These are phyloP conservation scores for Syrmaticus mikado DNA, from an alignment of 2,113 vertebrate genomes.

Conservation along the genomic window DNA sequence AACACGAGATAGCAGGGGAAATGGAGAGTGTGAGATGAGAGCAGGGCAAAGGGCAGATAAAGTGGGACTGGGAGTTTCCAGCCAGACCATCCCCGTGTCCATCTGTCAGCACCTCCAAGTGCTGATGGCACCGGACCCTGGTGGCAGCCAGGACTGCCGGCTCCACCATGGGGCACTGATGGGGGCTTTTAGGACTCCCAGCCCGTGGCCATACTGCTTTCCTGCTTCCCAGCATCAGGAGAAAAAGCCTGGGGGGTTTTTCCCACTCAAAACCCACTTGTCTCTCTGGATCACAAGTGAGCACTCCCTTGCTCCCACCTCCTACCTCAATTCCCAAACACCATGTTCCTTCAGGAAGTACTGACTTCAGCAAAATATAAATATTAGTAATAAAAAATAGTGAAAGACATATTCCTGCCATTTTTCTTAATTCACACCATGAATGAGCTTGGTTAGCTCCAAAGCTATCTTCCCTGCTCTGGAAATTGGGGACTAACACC, in stretches of 20 bases:
- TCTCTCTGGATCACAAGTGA: not conserved
- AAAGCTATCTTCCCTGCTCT: not conserved
- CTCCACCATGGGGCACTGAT: not conserved
- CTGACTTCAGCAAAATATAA: not conserved
- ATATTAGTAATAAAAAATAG: not conserved
- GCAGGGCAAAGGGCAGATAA: constrained; percentile 48
- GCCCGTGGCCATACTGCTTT: accelerated
- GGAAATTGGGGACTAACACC: not conserved
- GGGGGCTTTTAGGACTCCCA: not conserved
- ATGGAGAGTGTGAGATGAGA: not conserved
- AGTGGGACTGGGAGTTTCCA: constrained; percentile 50
- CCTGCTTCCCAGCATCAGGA: accelerated
- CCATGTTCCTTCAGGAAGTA: not conserved
- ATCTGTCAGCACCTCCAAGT: constrained; percentile 52
- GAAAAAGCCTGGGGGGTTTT: not conserved
- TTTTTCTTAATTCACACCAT: not conserved
- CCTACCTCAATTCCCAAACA: not conserved
- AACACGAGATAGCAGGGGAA: constrained; percentile 17
- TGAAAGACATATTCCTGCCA: not conserved
- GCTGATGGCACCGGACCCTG: constrained; percentile 14
- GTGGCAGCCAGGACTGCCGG: not conserved
- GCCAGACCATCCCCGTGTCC: not conserved
- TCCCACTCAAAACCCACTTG: not conserved
- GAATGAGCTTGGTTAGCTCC: not conserved
- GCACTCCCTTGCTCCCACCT: accelerated